Percentiles rank a stretch among this genome's conserved stretches.
phyloP scores from a whole-genome alignment of 2,113 vertebrate species.

The Oreochromis tanganicae region DNA sequence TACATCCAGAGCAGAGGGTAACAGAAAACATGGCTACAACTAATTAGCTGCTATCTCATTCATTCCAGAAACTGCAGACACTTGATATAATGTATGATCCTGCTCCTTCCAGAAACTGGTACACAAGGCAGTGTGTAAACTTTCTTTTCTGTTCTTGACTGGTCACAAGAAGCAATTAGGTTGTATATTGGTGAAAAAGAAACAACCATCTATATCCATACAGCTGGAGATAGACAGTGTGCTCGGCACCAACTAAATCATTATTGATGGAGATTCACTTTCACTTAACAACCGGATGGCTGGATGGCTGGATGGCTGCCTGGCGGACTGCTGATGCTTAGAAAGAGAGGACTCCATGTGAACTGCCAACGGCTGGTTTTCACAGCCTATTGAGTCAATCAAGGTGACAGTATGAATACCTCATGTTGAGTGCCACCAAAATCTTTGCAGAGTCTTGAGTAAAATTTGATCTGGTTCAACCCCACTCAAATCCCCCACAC shows the following conservation, averaged over 20 bases:
- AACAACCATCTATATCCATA: constrained; percentile 57
- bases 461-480: constrained; percentile 29
- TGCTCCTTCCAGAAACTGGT: background rate
- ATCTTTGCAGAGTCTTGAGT: background rate
- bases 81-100: background rate
- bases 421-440: background rate
- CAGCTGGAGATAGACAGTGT: constrained; percentile 23
- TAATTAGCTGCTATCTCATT: constrained; percentile 27
- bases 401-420: constrained; percentile 15
- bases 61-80: background rate
- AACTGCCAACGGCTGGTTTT: constrained; percentile 27
- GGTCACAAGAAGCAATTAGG: constrained; percentile 39
- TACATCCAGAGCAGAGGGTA: constrained; percentile 12
- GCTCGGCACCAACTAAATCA: constrained; percentile 46
- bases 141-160: constrained; percentile 4
- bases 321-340: constrained; percentile 39
- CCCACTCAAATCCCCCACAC: background rate
- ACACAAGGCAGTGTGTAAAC: constrained; percentile 3
- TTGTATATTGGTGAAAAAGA: constrained; percentile 18
- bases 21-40: constrained; percentile 5
- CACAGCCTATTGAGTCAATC: constrained; percentile 32
- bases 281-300: constrained; percentile 39
- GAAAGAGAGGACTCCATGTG: background rate
- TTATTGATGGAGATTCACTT: constrained; percentile 64
- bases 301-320: constrained; percentile 40